Evolutionary conservation across 2,888 invertebrate genomes (phyloP), one percentile per base, ranked within the genome.

Genomic region (Acrobasis repandana): DNA sequence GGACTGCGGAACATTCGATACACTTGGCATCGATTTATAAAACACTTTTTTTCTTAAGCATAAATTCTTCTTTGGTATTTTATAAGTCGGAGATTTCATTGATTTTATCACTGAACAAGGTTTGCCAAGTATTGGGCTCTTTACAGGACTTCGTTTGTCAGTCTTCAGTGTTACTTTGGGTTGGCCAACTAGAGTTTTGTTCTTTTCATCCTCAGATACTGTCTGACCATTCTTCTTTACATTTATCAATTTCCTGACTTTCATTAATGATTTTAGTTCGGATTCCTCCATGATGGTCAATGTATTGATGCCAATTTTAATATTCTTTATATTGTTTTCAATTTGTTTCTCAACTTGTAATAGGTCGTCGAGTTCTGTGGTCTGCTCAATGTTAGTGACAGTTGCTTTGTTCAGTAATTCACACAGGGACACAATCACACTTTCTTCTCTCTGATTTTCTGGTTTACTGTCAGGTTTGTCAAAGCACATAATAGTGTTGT

Each of bases 401-500:
- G 83, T 75, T 0, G 86, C 83, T 75, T 85, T 89, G 49, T 82
- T 81, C 2, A 91, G 73, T 67, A 87, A 69, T 52, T 91, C 83
- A 73, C 89, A 90, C 2, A 90, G 71, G 4, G 88, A 85, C 0
- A 85, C 81, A 61, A 90, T 87, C 0, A 83, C 83, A 76, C 83
- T 88, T 50, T 90, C 89, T 61, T 90, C 88, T 65, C 80, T 74
- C 43, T 77, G 80, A 47, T 63, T 76, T 14, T 73, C 77, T 9
- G 80, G 72, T 51, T 75, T 77, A 38, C 38, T 60, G 3, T 77
- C 64, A 2, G 74, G 66, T 66, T 83, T 83, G 20, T 87, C 85
- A 70, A 90, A 89, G 62, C 75, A 77, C 83, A 85, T 86, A 20
- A 90, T 86, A 15, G 90, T 88, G 65, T 86, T 79, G 56, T 88